phyloP scores from a whole-genome alignment of 2,888 invertebrate genomes.

The Phlogophora meticulosa region DNA sequence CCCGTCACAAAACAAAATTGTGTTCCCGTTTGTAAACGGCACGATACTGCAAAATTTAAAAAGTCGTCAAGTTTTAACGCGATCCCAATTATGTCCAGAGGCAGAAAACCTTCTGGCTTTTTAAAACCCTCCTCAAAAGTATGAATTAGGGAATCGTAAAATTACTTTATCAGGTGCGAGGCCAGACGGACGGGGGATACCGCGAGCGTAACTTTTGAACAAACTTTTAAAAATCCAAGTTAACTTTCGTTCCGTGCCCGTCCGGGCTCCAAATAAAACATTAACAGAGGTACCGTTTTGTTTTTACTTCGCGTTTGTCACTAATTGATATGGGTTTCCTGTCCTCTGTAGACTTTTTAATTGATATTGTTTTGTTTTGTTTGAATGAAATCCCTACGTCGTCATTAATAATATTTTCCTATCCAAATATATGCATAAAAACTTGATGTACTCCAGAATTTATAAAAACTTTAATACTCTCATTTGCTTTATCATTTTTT shows the following conservation, averaged over 20 bases:
- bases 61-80: constrained; percentile 79
- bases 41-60: constrained; percentile 70
- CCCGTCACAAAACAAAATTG: constrained; percentile 49
- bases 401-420: constrained; percentile 48
- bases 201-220: constrained; percentile 81
- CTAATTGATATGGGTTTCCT: constrained; percentile 87
- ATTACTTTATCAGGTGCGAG: constrained; percentile 89
- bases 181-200: constrained; percentile 80
- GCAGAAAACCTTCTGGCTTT: constrained; percentile 82
- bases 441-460: constrained; percentile 36
- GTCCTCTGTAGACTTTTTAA: constrained; percentile 75
- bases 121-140: constrained; percentile 89
- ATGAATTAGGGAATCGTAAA: constrained; percentile 88
- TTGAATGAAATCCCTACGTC: constrained; percentile 42
- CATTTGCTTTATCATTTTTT: constrained; percentile 44
- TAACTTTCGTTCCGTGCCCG: constrained; percentile 81
- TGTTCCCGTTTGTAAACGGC: constrained; percentile 35
- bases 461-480: constrained; percentile 40
- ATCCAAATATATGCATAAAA: constrained; percentile 19
- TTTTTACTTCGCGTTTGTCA: constrained; percentile 79
- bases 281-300: constrained; percentile 81
- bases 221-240: constrained; percentile 91
- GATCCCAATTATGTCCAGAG: constrained; percentile 82
- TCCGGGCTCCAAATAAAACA: constrained; percentile 84
- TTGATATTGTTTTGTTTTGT: constrained; percentile 71